Evolutionary conservation across 2,113 vertebrate genomes (phyloP).

Genomic region (Cyprinus carpio): DNA sequence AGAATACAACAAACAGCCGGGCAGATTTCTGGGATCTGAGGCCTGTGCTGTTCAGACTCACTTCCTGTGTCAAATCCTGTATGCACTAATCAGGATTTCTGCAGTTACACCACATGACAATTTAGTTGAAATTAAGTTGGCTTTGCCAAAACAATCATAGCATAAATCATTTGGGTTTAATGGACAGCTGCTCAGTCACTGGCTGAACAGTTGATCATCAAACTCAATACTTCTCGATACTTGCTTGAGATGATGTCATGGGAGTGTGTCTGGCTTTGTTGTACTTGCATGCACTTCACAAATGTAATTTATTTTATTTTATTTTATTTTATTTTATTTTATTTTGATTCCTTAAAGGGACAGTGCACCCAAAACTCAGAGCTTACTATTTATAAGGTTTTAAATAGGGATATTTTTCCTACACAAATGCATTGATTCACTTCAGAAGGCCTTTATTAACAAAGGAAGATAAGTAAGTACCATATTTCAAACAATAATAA

Average conservation of each 20-base stretch:
- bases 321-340: background rate
- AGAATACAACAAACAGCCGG: constrained; percentile 27
- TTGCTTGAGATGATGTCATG: background rate
- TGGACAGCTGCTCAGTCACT: background rate
- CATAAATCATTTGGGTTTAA: constrained; percentile 5
- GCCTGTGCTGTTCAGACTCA: constrained; percentile 17
- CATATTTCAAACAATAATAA: no score
- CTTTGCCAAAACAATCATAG: constrained; percentile 21
- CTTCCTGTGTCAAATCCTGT: constrained; percentile 30
- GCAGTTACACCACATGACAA: constrained; percentile 18
- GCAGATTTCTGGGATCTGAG: constrained; percentile 23
- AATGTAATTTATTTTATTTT: background rate
- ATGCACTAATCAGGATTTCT: constrained; percentile 18
- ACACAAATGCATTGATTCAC: no score
- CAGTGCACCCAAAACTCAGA: background rate
- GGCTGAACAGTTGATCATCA: background rate
- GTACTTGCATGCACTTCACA: background rate
- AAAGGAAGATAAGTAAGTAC: no score
- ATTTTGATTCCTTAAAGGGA: background rate
- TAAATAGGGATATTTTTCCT: no score
- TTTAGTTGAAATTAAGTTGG: constrained; percentile 9
- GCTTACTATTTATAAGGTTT: no score
- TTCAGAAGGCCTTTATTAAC: no score
- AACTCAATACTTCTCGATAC: background rate
- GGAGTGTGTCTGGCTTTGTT: background rate